phyloP scores from a whole-genome alignment of 2,888 invertebrate genomes.

The Gastracanthus pulcherrimus region DNA sequence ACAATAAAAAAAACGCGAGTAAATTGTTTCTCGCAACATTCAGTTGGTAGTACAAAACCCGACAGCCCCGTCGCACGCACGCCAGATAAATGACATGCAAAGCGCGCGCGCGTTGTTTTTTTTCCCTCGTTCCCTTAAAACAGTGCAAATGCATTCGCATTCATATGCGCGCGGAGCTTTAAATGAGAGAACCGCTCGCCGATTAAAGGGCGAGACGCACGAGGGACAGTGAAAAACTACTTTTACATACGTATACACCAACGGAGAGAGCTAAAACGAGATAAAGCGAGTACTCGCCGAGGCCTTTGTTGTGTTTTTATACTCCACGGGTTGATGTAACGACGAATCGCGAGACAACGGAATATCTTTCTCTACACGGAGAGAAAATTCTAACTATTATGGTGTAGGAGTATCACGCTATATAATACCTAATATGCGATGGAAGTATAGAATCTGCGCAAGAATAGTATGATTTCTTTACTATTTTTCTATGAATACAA shows the following conservation, averaged over 20 bases:
- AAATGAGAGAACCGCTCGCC: not conserved
- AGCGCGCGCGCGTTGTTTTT: constrained; percentile 8
- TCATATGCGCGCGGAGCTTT: not conserved
- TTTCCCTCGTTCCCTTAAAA: not conserved
- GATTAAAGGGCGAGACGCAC: not conserved
- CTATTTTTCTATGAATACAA: too few species aligned
- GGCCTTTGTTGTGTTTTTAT: too few species aligned
- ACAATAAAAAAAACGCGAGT: not conserved
- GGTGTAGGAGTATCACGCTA: too few species aligned
- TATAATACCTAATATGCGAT: too few species aligned
- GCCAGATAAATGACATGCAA: not conserved
- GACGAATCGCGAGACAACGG: too few species aligned
- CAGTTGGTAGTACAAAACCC: not conserved
- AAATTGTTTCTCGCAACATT: not conserved
- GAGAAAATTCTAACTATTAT: too few species aligned
- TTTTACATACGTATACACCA: not conserved
- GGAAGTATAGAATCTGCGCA: too few species aligned
- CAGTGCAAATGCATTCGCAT: not conserved
- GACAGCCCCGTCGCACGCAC: not conserved
- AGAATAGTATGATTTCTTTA: too few species aligned
- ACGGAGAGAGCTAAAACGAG: not conserved
- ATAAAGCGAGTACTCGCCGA: not conserved
- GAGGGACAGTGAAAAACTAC: not conserved
- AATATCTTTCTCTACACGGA: too few species aligned
- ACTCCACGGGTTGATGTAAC: too few species aligned